Conservation (phyloP, 2,888 invertebrate genomes). For the Stenolophus ochropezus region DNA sequence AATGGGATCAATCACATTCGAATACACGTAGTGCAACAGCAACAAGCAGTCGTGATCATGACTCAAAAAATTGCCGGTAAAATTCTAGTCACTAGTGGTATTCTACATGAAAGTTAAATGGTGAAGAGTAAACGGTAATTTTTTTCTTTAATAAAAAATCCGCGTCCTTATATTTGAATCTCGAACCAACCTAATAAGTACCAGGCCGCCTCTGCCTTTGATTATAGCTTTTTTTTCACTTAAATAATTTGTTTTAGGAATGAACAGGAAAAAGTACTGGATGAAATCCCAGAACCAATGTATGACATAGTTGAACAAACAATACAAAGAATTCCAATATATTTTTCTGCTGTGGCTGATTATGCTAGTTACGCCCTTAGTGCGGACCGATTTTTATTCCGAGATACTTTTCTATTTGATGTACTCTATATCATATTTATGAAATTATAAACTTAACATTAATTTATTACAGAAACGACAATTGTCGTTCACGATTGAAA, state of each 20-base stretch:
- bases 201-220: background rate
- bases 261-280: background rate
- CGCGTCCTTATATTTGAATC: no score
- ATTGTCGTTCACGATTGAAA: slow-evolving; percentile 65
- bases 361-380: slow-evolving; percentile 74
- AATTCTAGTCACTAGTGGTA: no score
- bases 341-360: slow-evolving; percentile 75
- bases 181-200: no score
- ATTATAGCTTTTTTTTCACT: no score
- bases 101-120: no score
- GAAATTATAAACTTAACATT: slow-evolving; percentile 64
- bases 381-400: slow-evolving; percentile 72
- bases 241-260: background rate
- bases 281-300: slow-evolving; percentile 68
- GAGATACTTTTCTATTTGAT: slow-evolving; percentile 77
- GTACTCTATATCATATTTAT: no score
- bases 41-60: no score
- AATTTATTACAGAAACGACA: slow-evolving; percentile 70
- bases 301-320: slow-evolving; percentile 67
- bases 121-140: no score
- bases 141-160: no score
- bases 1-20: no score
- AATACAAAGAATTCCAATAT: slow-evolving; percentile 71
- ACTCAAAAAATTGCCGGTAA: no score
- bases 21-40: no score